These are phyloP conservation scores for Anarhynchus alexandrinus DNA, from an alignment of 2,113 vertebrate species.

Conservation along the genomic window DNA sequence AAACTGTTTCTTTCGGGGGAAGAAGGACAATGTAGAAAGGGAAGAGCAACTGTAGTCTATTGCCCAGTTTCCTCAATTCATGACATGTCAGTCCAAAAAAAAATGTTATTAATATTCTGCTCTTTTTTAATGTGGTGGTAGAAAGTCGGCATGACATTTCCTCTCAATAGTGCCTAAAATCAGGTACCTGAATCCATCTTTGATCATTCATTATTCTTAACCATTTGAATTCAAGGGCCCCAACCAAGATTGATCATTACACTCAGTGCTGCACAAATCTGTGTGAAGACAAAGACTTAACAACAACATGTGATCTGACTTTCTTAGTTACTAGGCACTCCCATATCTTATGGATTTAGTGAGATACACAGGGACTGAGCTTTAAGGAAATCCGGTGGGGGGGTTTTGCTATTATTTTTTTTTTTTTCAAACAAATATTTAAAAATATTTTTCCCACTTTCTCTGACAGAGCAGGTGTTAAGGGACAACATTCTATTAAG, in stretches of 20 bases:
- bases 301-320: neutral
- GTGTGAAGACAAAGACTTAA: neutral
- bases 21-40: neutral
- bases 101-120: neutral
- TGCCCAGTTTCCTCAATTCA: neutral
- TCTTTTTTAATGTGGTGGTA: neutral
- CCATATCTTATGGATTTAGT: neutral
- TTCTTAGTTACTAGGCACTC: neutral
- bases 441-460: neutral
- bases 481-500: neutral
- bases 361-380: neutral
- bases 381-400: neutral
- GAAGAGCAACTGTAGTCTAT: neutral
- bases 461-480: neutral
- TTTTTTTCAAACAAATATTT: neutral
- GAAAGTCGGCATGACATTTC: neutral
- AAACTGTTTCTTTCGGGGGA: neutral
- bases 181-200: neutral
- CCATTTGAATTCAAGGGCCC: neutral
- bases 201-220: neutral
- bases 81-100: neutral
- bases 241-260: neutral
- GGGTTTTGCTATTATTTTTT: neutral
- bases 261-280: neutral
- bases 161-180: neutral